Percentiles rank a stretch among this genome's conserved stretches.
phyloP scores from a whole-genome alignment of 2,113 vertebrate genomes.

The Rutilus rutilus region DNA sequence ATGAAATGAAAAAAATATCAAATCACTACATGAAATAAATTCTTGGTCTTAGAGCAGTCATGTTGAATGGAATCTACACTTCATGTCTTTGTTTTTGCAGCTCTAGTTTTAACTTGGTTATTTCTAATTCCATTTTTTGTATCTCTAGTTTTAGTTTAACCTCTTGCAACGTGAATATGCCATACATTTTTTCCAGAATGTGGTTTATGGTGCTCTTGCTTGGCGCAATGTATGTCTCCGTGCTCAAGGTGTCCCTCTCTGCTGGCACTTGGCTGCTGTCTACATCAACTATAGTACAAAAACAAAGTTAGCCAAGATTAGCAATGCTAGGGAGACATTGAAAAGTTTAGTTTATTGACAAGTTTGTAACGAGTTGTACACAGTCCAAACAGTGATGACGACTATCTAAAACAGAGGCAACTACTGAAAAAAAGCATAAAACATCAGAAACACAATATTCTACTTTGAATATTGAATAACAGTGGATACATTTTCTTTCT shows the following conservation, averaged over 20 bases:
- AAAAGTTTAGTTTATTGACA: not conserved
- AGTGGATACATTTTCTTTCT: too few relatives aligned
- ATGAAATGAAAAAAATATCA: not conserved
- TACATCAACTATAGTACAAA: not conserved
- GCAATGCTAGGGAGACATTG: too few relatives aligned
- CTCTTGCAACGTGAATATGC: conserved; percentile 1
- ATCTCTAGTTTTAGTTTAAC: conserved; percentile 15
- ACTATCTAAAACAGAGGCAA: not conserved
- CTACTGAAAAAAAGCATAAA: not conserved
- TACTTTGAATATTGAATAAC: conserved; percentile 28
- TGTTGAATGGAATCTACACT: not conserved
- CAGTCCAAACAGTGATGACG: not conserved
- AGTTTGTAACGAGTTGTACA: not conserved
- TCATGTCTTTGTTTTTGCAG: not conserved
- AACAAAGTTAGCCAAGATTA: not conserved
- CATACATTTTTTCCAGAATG: conserved; percentile 14
- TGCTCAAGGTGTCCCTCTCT: not conserved
- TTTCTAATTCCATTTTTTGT: conserved; percentile 12
- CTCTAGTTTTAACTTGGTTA: not conserved
- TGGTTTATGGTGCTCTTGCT: not conserved
- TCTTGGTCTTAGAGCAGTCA: not conserved
- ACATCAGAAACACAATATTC: not conserved
- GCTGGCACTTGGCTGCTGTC: not conserved
- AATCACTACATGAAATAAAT: not conserved
- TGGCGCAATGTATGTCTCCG: not conserved